Conservation (phyloP, 1,140 invertebrate genomes). For the Harpegnathos saltator region DNA sequence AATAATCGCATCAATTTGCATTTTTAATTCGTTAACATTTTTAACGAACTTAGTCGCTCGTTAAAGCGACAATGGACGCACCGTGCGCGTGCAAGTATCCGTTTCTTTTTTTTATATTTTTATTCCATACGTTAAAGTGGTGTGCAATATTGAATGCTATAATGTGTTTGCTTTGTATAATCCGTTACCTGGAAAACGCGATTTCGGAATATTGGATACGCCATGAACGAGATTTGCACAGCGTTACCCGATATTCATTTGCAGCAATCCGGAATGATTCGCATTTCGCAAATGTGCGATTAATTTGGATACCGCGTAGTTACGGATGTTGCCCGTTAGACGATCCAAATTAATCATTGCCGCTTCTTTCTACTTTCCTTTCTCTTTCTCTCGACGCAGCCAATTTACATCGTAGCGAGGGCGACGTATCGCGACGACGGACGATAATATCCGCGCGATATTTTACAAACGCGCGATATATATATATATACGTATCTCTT, state of each 20-base stretch:
- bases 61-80: neutral
- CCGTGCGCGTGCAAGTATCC: no score
- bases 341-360: constrained; percentile 53
- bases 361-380: neutral
- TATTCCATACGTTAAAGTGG: constrained; percentile 17
- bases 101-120: constrained; percentile 1
- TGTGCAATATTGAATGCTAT: constrained; percentile 48
- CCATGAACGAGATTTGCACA: constrained; percentile 50
- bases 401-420: neutral
- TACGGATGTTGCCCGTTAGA: constrained; percentile 23
- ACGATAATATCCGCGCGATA: neutral
- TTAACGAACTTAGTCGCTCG: neutral
- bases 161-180: constrained; percentile 60
- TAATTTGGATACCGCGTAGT: constrained; percentile 37
- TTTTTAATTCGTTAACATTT: constrained; percentile 2
- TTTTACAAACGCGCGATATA: constrained; percentile 10
- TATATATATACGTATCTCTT: neutral
- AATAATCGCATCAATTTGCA: constrained; percentile 23
- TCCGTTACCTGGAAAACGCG: constrained; percentile 50
- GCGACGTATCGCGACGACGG: no score
- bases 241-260: constrained; percentile 60
- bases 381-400: neutral
- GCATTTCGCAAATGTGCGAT: constrained; percentile 53
- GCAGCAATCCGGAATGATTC: constrained; percentile 62
- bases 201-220: constrained; percentile 60